phyloP scores from a whole-genome alignment of 2,113 vertebrate species.

The Ailurus styani region DNA sequence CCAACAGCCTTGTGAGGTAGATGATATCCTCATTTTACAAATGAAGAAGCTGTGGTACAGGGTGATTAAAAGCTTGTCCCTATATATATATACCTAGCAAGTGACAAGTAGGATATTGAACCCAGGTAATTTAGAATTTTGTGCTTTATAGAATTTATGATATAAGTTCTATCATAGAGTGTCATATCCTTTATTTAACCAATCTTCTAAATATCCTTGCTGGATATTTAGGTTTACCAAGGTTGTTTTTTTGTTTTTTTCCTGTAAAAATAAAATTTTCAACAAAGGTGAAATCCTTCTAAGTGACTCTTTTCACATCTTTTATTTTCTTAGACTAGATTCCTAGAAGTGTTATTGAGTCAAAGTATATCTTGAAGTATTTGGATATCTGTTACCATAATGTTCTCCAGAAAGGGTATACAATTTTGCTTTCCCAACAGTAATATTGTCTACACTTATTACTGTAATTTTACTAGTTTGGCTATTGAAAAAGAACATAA shows the following conservation, averaged over 20 bases:
- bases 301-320: neutral
- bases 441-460: neutral
- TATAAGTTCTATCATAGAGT: neutral
- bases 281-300: neutral
- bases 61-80: neutral
- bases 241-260: neutral
- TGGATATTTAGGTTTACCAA: slow-evolving; percentile 23
- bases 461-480: neutral
- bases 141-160: neutral
- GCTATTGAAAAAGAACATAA: neutral
- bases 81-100: neutral
- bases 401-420: neutral
- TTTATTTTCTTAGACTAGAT: neutral
- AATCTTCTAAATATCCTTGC: neutral
- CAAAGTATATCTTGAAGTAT: neutral
- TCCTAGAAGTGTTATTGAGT: neutral
- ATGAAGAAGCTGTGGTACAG: neutral
- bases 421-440: neutral
- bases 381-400: neutral
- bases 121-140: neutral
- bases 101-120: neutral
- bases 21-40: neutral
- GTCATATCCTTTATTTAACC: neutral
- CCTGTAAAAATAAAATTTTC: neutral
- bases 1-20: neutral